Conservation (phyloP, 2,113 vertebrate genomes). For the Phoenicopterus ruber region DNA sequence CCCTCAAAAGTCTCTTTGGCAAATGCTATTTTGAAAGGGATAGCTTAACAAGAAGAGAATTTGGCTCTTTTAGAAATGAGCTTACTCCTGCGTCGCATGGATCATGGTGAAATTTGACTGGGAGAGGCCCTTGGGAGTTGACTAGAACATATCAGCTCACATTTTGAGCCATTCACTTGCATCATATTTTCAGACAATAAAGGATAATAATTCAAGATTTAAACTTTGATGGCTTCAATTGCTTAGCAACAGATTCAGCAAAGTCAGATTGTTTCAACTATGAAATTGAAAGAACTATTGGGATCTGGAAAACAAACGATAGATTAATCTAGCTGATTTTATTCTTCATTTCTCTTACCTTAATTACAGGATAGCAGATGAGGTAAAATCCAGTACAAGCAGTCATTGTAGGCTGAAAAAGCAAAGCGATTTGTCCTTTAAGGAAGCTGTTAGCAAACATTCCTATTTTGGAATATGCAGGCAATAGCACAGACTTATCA, state of each 20-base stretch:
- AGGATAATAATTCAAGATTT: constrained; percentile 14
- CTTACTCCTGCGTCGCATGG: neutral
- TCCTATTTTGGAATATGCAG: neutral
- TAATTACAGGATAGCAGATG: neutral
- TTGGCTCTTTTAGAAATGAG: neutral
- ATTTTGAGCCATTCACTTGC: neutral
- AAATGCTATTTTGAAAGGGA: neutral
- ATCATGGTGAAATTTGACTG: neutral
- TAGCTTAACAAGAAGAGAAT: neutral
- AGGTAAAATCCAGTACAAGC: neutral
- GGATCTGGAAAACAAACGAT: neutral
- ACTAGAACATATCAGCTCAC: neutral
- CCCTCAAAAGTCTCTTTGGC: neutral
- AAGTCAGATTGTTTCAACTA: neutral
- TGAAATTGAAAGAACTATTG: neutral
- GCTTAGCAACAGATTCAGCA: constrained; percentile 51
- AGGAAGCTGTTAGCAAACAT: neutral
- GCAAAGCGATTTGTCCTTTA: neutral
- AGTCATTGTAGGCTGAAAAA: neutral
- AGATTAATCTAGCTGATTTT: neutral
- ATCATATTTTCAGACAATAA: constrained; percentile 23
- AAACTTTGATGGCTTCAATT: constrained; percentile 34
- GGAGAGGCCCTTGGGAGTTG: neutral
- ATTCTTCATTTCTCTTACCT: neutral
- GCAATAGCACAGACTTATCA: neutral